Evolutionary conservation across 2,797 vertebrate species (phyloP).

Genomic region (Garrulus glandarius): DNA sequence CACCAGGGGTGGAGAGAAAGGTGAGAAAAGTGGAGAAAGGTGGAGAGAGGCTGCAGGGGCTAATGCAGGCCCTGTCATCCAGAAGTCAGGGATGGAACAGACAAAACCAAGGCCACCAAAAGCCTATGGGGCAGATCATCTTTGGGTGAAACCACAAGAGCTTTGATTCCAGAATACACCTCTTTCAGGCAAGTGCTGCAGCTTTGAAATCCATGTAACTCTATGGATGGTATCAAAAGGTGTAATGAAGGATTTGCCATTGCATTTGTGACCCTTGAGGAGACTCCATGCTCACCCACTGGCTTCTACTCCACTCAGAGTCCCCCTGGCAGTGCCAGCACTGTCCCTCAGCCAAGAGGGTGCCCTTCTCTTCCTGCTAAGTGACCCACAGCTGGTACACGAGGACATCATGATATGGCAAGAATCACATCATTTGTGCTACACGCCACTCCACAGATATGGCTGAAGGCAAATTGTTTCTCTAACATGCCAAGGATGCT

Average conservation of each 20-base stretch:
- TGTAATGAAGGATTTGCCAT: not conserved
- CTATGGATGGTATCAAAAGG: not conserved
- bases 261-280: not conserved
- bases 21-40: not conserved
- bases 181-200: not conserved
- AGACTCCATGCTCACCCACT: not conserved
- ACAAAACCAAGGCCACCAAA: not conserved
- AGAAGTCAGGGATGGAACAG: not conserved
- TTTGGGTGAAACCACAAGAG: not conserved
- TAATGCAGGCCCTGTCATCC: not conserved
- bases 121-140: accelerated
- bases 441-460: not conserved
- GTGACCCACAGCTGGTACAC: not conserved
- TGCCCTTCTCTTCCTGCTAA: accelerated
- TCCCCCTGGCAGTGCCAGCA: not conserved
- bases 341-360: not conserved
- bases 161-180: not conserved
- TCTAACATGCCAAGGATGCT: not conserved
- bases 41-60: not conserved
- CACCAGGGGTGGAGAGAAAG: not conserved
- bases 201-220: not conserved
- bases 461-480: not conserved
- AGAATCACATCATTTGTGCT: accelerated
- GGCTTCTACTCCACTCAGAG: not conserved
- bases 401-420: not conserved